These are phyloP conservation scores for Piaya cayana DNA, from an alignment of 2,113 vertebrate genomes.

Conservation along the genomic window DNA sequence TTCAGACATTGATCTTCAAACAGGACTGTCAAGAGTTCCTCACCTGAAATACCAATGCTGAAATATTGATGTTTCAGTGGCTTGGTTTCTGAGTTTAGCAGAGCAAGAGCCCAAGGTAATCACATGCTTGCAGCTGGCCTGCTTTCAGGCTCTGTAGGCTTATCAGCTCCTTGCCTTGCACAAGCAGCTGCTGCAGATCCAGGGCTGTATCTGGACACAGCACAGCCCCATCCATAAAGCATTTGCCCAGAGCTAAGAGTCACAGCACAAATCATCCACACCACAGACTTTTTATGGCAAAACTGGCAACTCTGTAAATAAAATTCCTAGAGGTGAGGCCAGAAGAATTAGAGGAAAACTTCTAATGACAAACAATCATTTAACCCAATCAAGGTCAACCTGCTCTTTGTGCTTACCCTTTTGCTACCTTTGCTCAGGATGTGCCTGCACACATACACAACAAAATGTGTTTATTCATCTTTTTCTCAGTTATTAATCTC, in stretches of 20 bases:
- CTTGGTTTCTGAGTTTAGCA: neutral
- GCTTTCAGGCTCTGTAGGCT: neutral
- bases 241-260: neutral
- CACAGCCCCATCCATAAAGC: neutral
- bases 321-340: neutral
- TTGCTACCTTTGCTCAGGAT: neutral
- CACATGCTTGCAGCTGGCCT: neutral
- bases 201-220: neutral
- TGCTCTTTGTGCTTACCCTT: neutral
- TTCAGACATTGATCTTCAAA: neutral
- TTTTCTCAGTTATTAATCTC: neutral
- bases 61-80: neutral
- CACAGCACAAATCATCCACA: neutral
- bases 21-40: neutral
- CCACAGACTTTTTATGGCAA: neutral
- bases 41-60: neutral
- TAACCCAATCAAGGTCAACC: neutral
- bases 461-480: neutral
- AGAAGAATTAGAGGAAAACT: neutral
- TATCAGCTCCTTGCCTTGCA: neutral
- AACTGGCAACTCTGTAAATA: neutral
- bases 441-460: neutral
- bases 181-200: neutral
- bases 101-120: neutral
- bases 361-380: neutral